Conservation (phyloP, 2,113 vertebrate genomes). For the Bungarus multicinctus region DNA sequence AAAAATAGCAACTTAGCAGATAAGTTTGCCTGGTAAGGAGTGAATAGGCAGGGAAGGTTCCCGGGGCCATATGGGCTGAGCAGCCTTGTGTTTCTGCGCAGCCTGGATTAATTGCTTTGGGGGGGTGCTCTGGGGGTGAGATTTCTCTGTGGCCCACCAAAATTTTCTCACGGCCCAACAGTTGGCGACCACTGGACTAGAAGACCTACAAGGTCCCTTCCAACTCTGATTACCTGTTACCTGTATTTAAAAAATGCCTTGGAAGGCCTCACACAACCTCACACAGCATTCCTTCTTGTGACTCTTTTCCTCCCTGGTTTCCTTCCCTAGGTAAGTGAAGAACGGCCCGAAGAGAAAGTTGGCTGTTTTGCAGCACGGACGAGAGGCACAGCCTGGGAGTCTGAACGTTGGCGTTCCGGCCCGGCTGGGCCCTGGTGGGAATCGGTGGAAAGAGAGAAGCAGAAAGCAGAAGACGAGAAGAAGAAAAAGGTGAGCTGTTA, state of each 20-base stretch:
- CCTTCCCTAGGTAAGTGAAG: conserved; percentile 44
- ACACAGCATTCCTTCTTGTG: background rate
- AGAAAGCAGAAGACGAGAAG: conserved; percentile 49
- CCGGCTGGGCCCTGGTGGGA: conserved; percentile 30
- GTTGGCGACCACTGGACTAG: no score
- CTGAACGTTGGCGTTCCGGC: conserved; percentile 17
- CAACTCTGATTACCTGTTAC: no score
- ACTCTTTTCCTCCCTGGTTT: background rate
- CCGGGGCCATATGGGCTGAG: no score
- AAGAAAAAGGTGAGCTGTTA: conserved; percentile 34
- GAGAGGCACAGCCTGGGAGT: background rate
- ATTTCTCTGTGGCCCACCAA: no score
- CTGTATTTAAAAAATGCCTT: background rate
- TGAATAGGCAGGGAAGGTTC: no score
- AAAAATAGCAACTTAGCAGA: no score
- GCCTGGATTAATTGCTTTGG: no score
- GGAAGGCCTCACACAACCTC: background rate
- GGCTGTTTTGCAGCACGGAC: conserved; percentile 3
- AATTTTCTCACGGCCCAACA: no score
- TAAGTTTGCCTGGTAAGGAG: no score
- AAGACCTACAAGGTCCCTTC: no score
- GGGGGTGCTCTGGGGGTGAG: no score
- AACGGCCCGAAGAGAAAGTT: conserved; percentile 31
- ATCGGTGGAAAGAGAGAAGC: conserved; percentile 39
- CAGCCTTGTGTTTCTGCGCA: no score